Percentiles rank a stretch among this genome's conserved stretches.
These are phyloP conservation scores for Dromaius novaehollandiae DNA, from an alignment of 2,113 vertebrate species.

Conservation along the genomic window DNA sequence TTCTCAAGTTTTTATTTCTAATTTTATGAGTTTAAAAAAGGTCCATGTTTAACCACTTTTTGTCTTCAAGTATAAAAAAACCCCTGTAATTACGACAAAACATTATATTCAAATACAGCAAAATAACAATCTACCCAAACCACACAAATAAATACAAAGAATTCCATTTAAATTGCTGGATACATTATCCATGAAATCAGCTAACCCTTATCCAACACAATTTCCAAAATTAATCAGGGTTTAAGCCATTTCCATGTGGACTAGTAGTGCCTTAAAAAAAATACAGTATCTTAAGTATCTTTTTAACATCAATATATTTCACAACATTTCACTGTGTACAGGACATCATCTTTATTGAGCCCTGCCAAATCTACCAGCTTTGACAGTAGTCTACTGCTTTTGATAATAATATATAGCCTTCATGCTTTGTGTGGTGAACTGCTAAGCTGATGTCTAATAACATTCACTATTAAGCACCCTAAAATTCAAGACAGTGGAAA, in stretches of 20 bases:
- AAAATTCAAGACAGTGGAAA: background rate
- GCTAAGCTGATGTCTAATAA: background rate
- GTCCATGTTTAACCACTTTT: background rate
- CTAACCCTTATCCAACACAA: background rate
- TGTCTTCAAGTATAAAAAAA: background rate
- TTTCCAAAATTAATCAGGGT: background rate
- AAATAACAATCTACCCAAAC: background rate
- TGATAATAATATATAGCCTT: background rate
- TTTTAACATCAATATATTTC: background rate
- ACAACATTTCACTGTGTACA: background rate
- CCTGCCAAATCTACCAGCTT: background rate
- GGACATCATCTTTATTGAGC: background rate
- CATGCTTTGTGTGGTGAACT: background rate
- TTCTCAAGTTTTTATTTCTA: background rate
- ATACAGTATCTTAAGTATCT: background rate
- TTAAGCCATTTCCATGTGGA: background rate
- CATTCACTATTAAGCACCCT: background rate
- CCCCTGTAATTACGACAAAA: background rate
- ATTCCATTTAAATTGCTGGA: background rate
- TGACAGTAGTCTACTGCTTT: background rate
- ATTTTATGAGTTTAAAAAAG: background rate
- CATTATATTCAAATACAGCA: background rate
- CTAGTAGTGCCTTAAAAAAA: background rate
- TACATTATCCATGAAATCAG: background rate
- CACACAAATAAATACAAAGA: background rate